Base-by-base conservation (phyloP, 2,888 invertebrate species). In the Apamea anceps region DNA sequence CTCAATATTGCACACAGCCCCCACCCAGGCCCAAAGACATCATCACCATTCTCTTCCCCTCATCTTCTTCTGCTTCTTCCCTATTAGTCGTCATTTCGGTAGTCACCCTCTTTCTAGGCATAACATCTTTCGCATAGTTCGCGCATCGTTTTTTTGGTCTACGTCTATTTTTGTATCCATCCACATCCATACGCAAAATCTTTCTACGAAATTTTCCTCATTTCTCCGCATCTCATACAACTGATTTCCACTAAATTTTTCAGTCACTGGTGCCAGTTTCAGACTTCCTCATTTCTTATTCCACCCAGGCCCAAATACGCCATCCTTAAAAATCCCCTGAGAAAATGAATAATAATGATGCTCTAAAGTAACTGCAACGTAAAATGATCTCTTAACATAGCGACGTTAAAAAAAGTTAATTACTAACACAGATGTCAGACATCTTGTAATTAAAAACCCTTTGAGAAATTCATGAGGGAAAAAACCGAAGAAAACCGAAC, bases 361-460 rank as follows among this genome's bases (percentile, higher is more conserved):
- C 25, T 51, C 48, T 25, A 79, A 67, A 57, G 66, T 71, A 73
- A 63, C 65, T 80, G 67, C 72, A 74, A 25, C 67, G 77, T 75
- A 71, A 88, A 88, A 83, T 79, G 80, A 85, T 88, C 76, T 70
- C 66, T 68, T 77, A 77, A 79, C 85, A 87, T 65, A 72, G 75
- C 68, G 71, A 81, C 78, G 66, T 37, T n/a, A 76, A 81, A 88
- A 86, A 88, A 88, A 83, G 75, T 87, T 87, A 88, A 85, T 84
- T 88, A 83, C 75, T 77, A 72, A 79, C 67, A 72, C 78, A 82
- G 84, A 85, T 83, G 89, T 85, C 83, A 79, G 71, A 72, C 80
- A 79, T 83, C 80, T 80, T 83, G 78, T 87, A 88, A 88, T 88
- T 87, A 80, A 88, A 81, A 87, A 83, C 48, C 76, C 75, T 82